Percentiles rank a stretch among this genome's conserved stretches.
Conservation (phyloP, 2,888 invertebrate species). For the Autographa pulchrina region DNA sequence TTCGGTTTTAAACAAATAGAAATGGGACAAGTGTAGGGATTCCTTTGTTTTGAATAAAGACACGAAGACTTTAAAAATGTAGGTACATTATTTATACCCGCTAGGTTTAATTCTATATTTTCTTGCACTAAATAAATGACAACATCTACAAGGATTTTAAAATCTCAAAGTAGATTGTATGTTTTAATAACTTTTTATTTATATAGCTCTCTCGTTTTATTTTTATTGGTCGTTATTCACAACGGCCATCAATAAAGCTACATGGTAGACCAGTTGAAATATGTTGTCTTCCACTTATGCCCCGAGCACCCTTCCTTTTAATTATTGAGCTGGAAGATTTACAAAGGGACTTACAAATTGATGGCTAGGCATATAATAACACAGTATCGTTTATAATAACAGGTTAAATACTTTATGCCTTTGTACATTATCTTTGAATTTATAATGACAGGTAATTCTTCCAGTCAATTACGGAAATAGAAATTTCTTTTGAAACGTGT, state of each 20-base stretch:
- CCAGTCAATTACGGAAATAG: not conserved
- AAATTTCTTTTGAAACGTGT: not conserved
- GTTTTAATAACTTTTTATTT: conserved; percentile 8
- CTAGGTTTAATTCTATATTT: not conserved
- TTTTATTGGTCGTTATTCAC: conserved; percentile 72
- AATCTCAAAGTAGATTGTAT: not conserved
- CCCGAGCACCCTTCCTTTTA: not conserved
- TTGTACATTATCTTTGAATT: conserved; percentile 1
- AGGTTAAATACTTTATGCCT: not conserved
- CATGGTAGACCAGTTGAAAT: conserved; percentile 18
- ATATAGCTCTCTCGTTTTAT: conserved; percentile 57
- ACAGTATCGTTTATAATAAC: not conserved
- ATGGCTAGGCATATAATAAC: not conserved
- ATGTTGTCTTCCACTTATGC: conserved; percentile 17
- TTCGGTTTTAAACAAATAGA: not conserved
- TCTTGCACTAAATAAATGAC: not conserved
- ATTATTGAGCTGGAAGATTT: not conserved
- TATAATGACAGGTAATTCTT: not conserved
- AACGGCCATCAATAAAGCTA: conserved; percentile 55
- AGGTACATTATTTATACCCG: not conserved
- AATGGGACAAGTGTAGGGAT: not conserved
- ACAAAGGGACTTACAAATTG: conserved; percentile 6
- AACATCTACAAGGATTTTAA: not conserved
- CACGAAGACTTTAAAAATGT: too few species aligned
- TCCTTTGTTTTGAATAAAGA: not conserved